phyloP scores from a whole-genome alignment of 1,140 invertebrate genomes.

The Plodia interpunctella region DNA sequence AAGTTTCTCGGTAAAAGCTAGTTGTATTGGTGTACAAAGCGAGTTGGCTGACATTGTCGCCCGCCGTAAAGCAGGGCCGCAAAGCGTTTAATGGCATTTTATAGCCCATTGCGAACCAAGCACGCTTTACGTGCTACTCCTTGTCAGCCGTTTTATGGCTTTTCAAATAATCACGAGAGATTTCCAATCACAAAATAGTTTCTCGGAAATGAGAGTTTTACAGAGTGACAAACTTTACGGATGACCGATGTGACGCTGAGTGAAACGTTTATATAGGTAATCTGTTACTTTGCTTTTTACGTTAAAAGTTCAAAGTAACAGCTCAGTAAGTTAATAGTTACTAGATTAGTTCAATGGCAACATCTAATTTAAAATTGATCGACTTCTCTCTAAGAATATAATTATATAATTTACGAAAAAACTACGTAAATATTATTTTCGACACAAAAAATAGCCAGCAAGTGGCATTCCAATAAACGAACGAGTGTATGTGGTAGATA shows the following conservation, averaged over 20 bases:
- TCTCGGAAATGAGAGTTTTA: background rate
- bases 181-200: constrained; percentile 4
- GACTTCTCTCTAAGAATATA: background rate
- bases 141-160: constrained; percentile 39
- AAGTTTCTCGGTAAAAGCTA: constrained; percentile 1
- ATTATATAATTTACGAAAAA: too few relatives aligned
- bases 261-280: too few relatives aligned
- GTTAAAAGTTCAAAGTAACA: too few relatives aligned
- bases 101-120: constrained; percentile 49
- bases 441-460: background rate
- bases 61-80: constrained; percentile 38
- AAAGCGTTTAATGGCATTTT: constrained; percentile 54
- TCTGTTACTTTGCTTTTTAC: too few relatives aligned
- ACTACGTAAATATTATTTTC: too few relatives aligned
- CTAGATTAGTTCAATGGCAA: too few relatives aligned
- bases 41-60: constrained; percentile 47
- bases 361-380: background rate
- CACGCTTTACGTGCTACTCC: constrained; percentile 40
- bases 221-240: background rate
- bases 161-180: constrained; percentile 32
- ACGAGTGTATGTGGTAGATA: background rate
- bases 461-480: constrained; percentile 1
- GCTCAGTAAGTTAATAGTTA: too few relatives aligned
- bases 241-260: too few relatives aligned
- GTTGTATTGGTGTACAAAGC: constrained; percentile 2